Evolutionary conservation across 2,113 vertebrate genomes (phyloP).

Genomic region (Coptodon bakossiorum): DNA sequence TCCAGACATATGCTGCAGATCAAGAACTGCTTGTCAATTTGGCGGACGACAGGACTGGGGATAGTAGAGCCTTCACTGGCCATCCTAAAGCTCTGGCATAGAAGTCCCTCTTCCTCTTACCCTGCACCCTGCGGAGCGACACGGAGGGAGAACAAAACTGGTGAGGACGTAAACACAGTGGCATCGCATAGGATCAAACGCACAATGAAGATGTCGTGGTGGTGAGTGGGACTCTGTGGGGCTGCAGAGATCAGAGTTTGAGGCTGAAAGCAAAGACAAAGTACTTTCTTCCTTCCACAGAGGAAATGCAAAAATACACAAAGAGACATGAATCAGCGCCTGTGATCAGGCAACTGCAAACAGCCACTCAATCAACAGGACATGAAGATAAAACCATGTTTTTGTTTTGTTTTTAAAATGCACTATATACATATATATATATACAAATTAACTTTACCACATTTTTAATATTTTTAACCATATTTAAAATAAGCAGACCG

Average conservation of each 20-base stretch:
- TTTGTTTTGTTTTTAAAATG: neutral
- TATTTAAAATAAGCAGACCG: neutral
- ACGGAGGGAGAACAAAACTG: neutral
- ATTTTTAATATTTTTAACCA: neutral
- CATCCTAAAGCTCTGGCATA: conserved; percentile 93
- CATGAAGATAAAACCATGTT: neutral
- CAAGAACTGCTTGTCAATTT: conserved; percentile 99
- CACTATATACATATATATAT: neutral
- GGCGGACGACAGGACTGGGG: conserved; percentile 93
- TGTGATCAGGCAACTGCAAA: neutral
- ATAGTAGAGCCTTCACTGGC: conserved; percentile 92
- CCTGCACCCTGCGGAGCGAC: conserved; percentile 74
- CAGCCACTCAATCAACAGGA: neutral
- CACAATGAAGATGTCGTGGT: neutral
- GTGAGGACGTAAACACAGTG: neutral
- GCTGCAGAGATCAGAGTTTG: neutral
- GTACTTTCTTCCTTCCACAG: neutral
- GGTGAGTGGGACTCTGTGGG: neutral
- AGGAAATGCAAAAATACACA: conserved; percentile 36
- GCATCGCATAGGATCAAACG: neutral
- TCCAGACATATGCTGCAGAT: conserved; percentile 99
- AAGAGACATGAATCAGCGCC: neutral
- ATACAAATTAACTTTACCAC: neutral
- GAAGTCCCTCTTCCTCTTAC: conserved; percentile 76
- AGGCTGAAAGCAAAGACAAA: neutral